These are phyloP conservation scores for Corapipo altera DNA, from an alignment of 2,113 vertebrate species.

Conservation along the genomic window DNA sequence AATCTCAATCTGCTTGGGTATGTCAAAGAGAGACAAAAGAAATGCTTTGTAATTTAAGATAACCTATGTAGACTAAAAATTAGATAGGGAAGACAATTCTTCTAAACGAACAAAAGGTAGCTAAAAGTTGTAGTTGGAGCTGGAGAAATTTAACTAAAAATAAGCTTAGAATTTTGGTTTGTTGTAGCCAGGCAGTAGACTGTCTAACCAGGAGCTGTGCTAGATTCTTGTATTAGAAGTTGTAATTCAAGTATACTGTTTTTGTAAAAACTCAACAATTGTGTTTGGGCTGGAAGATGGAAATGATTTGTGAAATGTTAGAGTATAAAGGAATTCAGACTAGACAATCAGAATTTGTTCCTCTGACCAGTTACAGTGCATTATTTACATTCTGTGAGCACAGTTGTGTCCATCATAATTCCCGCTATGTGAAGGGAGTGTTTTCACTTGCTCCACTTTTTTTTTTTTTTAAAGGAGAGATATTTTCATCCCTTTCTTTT, in stretches of 20 bases:
- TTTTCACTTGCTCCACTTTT: background rate
- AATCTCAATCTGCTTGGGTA: background rate
- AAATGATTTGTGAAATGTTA: background rate
- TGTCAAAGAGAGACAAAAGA: background rate
- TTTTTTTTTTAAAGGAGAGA: background rate
- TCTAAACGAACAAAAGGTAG: background rate
- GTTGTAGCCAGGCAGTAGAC: background rate
- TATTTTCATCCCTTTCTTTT: background rate
- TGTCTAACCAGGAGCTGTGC: background rate
- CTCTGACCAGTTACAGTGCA: background rate
- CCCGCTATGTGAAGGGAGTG: background rate
- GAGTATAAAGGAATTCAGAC: background rate
- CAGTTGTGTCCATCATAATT: background rate
- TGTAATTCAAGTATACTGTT: background rate
- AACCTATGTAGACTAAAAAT: background rate
- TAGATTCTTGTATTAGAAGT: background rate
- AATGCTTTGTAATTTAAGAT: background rate
- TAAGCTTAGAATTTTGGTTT: background rate
- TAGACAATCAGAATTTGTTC: background rate
- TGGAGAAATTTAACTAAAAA: background rate
- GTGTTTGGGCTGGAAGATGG: background rate
- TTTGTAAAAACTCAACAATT: background rate
- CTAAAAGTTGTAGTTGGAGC: background rate
- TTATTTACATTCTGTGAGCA: background rate
- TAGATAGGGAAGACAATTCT: background rate